Conservation (phyloP, 2,888 invertebrate species). For the Dicyrtomina minuta region DNA sequence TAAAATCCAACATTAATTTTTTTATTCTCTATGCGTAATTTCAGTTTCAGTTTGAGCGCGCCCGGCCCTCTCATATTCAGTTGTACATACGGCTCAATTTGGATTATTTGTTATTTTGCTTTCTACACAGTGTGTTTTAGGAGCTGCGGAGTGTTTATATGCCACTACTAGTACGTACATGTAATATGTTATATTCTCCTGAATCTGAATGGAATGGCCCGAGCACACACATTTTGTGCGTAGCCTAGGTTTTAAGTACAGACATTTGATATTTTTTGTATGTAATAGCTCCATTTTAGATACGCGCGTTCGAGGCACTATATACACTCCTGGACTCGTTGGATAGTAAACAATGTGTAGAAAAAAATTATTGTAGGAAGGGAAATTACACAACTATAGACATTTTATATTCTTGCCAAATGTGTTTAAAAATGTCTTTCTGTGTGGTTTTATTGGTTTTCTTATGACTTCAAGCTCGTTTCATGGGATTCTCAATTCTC, state of each 20-base stretch:
- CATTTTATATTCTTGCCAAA: slow-evolving; percentile 31
- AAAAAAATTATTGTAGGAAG: slow-evolving; percentile 1
- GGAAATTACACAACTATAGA: slow-evolving; percentile 5
- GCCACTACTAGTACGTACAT: too few species aligned
- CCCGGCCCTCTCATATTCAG: too few species aligned
- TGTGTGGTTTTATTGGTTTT: slow-evolving; percentile 25
- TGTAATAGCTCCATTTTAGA: not conserved
- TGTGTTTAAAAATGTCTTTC: slow-evolving; percentile 26
- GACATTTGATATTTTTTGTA: not conserved
- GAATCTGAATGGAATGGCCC: too few species aligned
- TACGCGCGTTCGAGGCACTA: not conserved
- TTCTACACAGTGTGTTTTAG: too few species aligned
- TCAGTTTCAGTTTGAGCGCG: too few species aligned
- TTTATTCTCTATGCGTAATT: too few species aligned
- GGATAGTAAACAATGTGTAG: slow-evolving; percentile 4
- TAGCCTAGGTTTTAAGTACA: slow-evolving; percentile 3
- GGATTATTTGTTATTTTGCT: too few species aligned
- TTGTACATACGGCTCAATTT: too few species aligned
- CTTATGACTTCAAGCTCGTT: slow-evolving; percentile 5
- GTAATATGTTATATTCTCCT: too few species aligned
- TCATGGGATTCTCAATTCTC: slow-evolving; percentile 4
- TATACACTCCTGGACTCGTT: not conserved
- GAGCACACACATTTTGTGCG: not conserved
- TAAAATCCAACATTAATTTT: too few species aligned
- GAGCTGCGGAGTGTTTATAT: too few species aligned